These are phyloP conservation scores for Cyclura pinguis DNA, from an alignment of 2,797 vertebrate species.

Conservation along the genomic window DNA sequence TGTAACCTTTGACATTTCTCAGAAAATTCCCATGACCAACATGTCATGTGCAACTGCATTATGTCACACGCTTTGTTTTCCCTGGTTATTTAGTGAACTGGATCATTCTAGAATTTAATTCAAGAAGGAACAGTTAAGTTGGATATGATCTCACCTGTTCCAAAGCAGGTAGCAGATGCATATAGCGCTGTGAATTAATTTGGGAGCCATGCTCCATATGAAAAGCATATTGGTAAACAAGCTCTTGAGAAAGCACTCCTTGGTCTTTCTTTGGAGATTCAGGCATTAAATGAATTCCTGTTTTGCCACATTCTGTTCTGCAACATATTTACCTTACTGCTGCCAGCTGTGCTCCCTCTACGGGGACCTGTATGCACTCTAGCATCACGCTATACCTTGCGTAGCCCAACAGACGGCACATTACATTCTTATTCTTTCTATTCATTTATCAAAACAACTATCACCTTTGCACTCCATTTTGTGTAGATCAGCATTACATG, in stretches of 20 bases:
- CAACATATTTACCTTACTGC: background rate
- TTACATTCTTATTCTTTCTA: background rate
- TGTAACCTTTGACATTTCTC: background rate
- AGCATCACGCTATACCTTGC: background rate
- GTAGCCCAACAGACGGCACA: background rate
- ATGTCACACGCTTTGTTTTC: background rate
- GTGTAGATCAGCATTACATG: background rate
- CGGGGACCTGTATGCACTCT: background rate
- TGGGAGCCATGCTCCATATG: background rate
- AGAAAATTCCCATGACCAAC: background rate
- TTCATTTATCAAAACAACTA: background rate
- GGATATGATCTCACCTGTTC: background rate
- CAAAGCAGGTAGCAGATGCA: background rate
- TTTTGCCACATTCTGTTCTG: background rate
- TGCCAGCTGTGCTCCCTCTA: background rate
- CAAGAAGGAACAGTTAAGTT: background rate
- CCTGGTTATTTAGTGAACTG: background rate
- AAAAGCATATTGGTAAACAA: background rate
- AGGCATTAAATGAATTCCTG: background rate
- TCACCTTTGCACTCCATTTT: background rate
- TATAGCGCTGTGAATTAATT: background rate
- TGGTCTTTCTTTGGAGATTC: background rate
- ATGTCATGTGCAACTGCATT: background rate
- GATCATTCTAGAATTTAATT: background rate
- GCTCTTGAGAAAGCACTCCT: background rate